These are phyloP conservation scores for Mesitornis unicolor DNA, from an alignment of 2,113 vertebrate species.

Conservation along the genomic window DNA sequence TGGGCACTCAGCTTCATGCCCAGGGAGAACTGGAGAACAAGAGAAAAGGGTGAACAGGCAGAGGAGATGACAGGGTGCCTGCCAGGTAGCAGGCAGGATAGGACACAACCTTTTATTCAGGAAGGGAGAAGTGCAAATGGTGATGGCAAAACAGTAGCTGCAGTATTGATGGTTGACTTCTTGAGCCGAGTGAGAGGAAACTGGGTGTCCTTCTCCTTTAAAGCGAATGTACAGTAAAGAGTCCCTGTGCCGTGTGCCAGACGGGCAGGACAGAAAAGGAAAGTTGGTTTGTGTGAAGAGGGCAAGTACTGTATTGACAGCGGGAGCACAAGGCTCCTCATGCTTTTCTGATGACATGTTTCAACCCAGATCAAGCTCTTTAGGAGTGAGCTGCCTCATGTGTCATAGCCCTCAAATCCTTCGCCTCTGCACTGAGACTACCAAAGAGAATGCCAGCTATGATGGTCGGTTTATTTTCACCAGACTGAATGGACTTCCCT, in stretches of 20 bases:
- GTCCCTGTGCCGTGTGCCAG: not conserved
- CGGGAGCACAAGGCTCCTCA: constrained; percentile 35
- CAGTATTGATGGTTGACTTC: not conserved
- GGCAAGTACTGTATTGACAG: constrained; percentile 60
- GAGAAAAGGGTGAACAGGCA: not conserved
- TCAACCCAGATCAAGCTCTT: constrained; percentile 54
- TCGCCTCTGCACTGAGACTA: constrained; percentile 57
- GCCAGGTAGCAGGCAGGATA: not conserved
- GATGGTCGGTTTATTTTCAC: constrained; percentile 66
- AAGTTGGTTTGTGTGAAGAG: not conserved
- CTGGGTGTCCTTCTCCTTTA: constrained; percentile 24
- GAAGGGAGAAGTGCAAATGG: not conserved
- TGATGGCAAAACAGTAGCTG: not conserved
- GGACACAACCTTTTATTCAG: not conserved
- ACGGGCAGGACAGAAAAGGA: constrained; percentile 57
- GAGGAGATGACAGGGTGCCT: not conserved
- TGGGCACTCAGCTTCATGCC: not conserved
- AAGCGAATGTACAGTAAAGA: constrained; percentile 39
- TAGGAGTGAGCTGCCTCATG: constrained; percentile 63
- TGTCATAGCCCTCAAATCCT: constrained; percentile 64
- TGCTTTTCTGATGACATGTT: constrained; percentile 67
- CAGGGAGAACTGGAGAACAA: not conserved
- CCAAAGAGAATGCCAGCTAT: constrained; percentile 67
- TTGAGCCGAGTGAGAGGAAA: not conserved
- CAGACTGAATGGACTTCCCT: constrained; percentile 67